A percentile compares a stretch with the other conserved stretches of the same genome.
These are phyloP conservation scores for Drosophila anceps DNA, from an alignment of 2,888 invertebrate genomes.

Conservation along the genomic window DNA sequence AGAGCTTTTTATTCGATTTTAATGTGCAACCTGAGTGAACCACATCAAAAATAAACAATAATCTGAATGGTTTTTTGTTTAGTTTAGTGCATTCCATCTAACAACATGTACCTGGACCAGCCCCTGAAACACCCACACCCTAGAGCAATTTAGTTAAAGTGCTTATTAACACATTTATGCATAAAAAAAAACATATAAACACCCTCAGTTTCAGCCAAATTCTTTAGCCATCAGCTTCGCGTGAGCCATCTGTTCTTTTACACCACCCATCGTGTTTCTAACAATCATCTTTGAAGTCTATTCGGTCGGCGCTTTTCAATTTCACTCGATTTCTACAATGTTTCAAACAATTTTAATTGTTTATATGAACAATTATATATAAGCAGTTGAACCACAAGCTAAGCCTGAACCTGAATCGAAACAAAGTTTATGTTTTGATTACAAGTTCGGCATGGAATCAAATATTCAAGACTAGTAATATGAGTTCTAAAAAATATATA, in stretches of 20 bases:
- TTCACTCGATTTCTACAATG: slow-evolving; percentile 33
- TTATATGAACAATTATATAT: neutral
- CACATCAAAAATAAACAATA: slow-evolving; percentile 67
- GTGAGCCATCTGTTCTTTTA: slow-evolving; percentile 64
- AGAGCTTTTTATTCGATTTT: slow-evolving; percentile 48
- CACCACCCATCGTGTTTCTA: slow-evolving; percentile 43
- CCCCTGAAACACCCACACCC: neutral
- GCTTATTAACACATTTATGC: slow-evolving; percentile 58
- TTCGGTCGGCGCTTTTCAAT: slow-evolving; percentile 6
- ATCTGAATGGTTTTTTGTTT: slow-evolving; percentile 30
- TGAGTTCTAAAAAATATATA: too few relatives aligned
- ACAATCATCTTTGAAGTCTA: slow-evolving; percentile 29
- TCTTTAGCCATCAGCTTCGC: slow-evolving; percentile 14
- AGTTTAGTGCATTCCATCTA: slow-evolving; percentile 31
- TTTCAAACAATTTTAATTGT: neutral
- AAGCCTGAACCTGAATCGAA: neutral
- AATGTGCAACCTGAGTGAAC: slow-evolving; percentile 72
- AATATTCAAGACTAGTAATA: too few relatives aligned
- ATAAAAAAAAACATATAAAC: slow-evolving; percentile 41
- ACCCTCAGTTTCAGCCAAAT: slow-evolving; percentile 21
- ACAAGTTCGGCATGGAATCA: neutral
- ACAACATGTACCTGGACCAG: slow-evolving; percentile 23
- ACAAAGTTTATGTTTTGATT: neutral
- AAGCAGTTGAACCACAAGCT: neutral
- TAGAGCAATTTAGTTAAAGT: slow-evolving; percentile 43